Evolutionary conservation across 2,113 vertebrate species (phyloP).

Genomic region (Sinocyclocheilus maitianheensis): DNA sequence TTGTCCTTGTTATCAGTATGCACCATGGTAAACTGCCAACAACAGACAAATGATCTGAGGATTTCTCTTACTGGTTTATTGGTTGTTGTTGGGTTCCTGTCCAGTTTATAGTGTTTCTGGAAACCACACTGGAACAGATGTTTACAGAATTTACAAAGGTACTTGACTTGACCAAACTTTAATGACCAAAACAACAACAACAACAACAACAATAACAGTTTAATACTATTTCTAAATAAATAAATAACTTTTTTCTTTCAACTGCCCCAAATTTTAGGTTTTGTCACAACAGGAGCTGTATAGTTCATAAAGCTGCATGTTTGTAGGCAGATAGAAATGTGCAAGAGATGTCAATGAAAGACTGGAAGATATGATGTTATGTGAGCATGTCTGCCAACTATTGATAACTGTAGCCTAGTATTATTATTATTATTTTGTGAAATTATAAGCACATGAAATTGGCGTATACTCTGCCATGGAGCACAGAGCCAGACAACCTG

Average conservation of each 20-base stretch:
- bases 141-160: neutral
- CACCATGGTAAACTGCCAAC: slow-evolving; percentile 18
- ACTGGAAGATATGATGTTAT: neutral
- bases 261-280: neutral
- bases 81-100: slow-evolving; percentile 5
- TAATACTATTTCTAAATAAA: no score
- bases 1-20: slow-evolving; percentile 18
- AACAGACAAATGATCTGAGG: slow-evolving; percentile 31
- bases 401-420: neutral
- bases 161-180: neutral
- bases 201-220: no score
- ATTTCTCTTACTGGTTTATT: slow-evolving; percentile 20
- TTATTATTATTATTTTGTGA: neutral
- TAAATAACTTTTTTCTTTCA: no score
- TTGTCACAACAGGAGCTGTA: neutral
- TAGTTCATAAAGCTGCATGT: neutral
- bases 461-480: neutral
- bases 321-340: neutral
- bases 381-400: neutral
- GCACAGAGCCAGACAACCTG: neutral
- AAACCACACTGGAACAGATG: neutral
- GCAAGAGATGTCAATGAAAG: neutral
- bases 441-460: neutral
- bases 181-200: neutral
- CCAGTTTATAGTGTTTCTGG: neutral